Evolutionary conservation across 2,797 vertebrate genomes (phyloP), one percentile per base, ranked within the genome.

Genomic region (Coracias cyanogaster): DNA sequence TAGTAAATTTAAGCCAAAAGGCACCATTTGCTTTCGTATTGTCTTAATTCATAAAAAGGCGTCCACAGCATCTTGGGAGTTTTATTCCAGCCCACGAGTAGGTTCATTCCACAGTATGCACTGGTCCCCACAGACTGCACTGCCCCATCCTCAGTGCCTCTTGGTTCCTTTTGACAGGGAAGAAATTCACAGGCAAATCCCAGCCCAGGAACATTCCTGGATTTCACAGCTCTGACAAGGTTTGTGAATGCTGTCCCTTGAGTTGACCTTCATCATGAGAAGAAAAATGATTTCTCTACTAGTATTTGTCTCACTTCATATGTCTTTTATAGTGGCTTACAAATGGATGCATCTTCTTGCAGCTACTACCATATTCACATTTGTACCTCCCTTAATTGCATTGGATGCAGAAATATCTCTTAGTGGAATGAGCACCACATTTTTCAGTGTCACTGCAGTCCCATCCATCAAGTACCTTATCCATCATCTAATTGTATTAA

Each of bases 381-480:
- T 77, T 82, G 33, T 91, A 39, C 52, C 60, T 90, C 33, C 67
- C 64, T 64, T 94, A 94, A 95, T 94, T 95, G 71, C 9, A 2
- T 3, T 89, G 77, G 64, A 80, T 74, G 88, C 88, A 82, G 91
- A 93, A 94, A 86, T 94, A 49, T 46, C 62, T 46, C 62, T 37
- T 86, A 94, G 79, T 77, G 82, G 60, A 89, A 92, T 2, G 52
- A 95, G 41, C 71, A 80, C 24, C 33, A 39, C 29, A 79, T 94
- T 93, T 93, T 95, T 93, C 88, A 93, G 70, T 94, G 95, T 95
- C 91, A 61, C 60, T 49, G 52, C 67, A 86, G 74, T 64, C 37
- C 48, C 71, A 93, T 93, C 78, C 71, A 93, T 95, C 88, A 89
- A 52, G 77, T 92, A 61, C 48, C 93, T 77, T 89, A 82, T 89